Evolutionary conservation across 2,888 invertebrate species (phyloP).

Genomic region (Tenthredo scrophulariae): DNA sequence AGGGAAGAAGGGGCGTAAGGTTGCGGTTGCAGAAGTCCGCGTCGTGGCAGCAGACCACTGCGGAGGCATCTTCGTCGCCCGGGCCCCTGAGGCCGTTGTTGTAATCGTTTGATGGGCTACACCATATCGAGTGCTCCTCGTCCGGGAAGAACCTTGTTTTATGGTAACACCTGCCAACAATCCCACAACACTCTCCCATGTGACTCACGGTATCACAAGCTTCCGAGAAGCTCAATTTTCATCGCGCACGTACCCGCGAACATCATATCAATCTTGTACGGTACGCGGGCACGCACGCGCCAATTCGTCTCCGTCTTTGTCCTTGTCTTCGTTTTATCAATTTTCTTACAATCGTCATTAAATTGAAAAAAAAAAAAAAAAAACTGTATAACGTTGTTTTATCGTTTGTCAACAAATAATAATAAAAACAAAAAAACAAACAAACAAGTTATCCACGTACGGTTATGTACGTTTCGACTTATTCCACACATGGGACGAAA

Average conservation of each 20-base stretch:
- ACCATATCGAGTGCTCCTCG: conserved; percentile 74
- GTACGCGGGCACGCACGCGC: conserved; percentile 17
- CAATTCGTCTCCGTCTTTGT: not conserved
- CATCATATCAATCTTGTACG: not conserved
- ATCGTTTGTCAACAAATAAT: no score
- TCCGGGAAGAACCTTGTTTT: conserved; percentile 75
- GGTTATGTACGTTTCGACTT: no score
- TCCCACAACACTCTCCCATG: conserved; percentile 59
- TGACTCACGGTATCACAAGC: conserved; percentile 34
- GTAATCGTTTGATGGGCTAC: conserved; percentile 62
- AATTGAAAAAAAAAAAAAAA: not conserved
- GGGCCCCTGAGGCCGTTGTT: conserved; percentile 68
- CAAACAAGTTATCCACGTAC: no score
- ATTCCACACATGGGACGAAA: not conserved
- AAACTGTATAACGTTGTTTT: no score
- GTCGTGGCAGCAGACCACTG: conserved; percentile 89
- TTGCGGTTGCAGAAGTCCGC: conserved; percentile 87
- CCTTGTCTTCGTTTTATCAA: not conserved
- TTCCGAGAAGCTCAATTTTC: not conserved
- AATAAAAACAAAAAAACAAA: no score
- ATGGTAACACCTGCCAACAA: conserved; percentile 77
- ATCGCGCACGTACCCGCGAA: conserved; percentile 18
- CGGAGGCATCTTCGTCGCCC: conserved; percentile 83
- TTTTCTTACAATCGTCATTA: not conserved
- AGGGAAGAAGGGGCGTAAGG: conserved; percentile 81